phyloP scores from a whole-genome alignment of 2,113 vertebrate species.

The Cyanocitta stelleri region DNA sequence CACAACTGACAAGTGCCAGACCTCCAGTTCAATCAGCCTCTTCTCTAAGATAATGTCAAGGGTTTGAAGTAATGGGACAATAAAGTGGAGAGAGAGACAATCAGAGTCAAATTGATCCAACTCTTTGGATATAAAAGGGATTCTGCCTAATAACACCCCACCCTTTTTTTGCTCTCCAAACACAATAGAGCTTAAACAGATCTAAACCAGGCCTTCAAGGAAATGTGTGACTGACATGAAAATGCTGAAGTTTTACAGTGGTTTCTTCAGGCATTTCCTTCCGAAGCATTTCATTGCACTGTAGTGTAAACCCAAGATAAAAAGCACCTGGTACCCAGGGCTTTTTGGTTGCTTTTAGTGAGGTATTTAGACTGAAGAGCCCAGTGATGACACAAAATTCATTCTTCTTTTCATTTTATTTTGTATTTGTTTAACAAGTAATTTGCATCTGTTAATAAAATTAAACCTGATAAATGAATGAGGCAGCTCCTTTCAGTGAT shows the following conservation, averaged over 20 bases:
- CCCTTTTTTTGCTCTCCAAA: slow-evolving; percentile 57
- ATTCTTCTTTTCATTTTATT: slow-evolving; percentile 52
- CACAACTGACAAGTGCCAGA: slow-evolving; percentile 71
- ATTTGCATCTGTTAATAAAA: slow-evolving; percentile 64
- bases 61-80: slow-evolving; percentile 68
- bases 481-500: slow-evolving; percentile 1
- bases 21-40: slow-evolving; percentile 65
- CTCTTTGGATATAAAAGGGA: slow-evolving; percentile 61
- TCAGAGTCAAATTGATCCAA: slow-evolving; percentile 68
- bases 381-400: not conserved
- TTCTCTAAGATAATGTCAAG: slow-evolving; percentile 66
- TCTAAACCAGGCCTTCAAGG: slow-evolving; percentile 47
- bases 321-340: not conserved
- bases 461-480: slow-evolving; percentile 50
- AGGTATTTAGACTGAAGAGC: not conserved
- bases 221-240: slow-evolving; percentile 59
- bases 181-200: slow-evolving; percentile 64
- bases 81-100: slow-evolving; percentile 60
- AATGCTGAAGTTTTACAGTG: slow-evolving; percentile 40
- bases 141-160: slow-evolving; percentile 61
- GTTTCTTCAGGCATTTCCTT: slow-evolving; percentile 54
- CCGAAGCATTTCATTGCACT: not conserved
- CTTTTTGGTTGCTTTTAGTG: slow-evolving; percentile 8
- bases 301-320: slow-evolving; percentile 29
- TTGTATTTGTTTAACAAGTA: slow-evolving; percentile 53